phyloP scores from a whole-genome alignment of 37 sponge, comb jelly and placozoan genomes.

The Eunapius fragilis region DNA sequence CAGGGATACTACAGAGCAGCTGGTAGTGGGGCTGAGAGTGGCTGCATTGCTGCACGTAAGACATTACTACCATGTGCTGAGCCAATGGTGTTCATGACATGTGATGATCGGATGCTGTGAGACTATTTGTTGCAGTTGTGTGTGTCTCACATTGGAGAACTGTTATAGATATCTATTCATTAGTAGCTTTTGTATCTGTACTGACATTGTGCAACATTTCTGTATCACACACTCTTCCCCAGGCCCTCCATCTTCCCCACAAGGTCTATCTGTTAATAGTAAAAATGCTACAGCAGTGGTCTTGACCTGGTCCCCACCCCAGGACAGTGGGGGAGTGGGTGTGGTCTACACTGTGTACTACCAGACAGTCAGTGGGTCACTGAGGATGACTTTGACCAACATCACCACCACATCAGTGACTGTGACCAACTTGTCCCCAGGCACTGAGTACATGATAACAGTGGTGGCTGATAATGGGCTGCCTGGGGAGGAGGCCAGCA shows the following conservation, averaged over 20 bases:
- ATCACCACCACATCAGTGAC: background rate
- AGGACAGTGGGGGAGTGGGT: slow-evolving; percentile 79
- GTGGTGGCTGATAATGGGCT: background rate
- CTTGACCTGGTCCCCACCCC: background rate
- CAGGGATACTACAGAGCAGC: background rate
- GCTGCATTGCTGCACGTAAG: too few species aligned
- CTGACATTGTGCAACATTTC: too few species aligned
- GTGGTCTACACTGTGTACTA: slow-evolving; percentile 77
- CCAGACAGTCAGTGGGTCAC: too few species aligned
- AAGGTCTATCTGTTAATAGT: background rate
- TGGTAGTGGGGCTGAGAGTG: too few species aligned
- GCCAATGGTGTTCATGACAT: too few species aligned
- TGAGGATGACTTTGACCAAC: background rate
- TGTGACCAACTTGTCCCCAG: background rate
- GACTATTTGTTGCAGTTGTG: too few species aligned
- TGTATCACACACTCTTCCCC: too few species aligned
- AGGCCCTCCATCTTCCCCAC: background rate
- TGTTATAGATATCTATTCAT: too few species aligned
- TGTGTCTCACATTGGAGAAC: too few species aligned
- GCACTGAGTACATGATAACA: background rate
- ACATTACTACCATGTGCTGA: too few species aligned
- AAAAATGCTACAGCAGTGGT: background rate
- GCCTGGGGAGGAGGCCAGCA: background rate
- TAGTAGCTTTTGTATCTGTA: too few species aligned
- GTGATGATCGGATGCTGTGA: too few species aligned